Percentiles rank a stretch among this genome's conserved stretches.
phyloP scores from a whole-genome alignment of 1,140 invertebrate species.

The Copidosoma floridanum region DNA sequence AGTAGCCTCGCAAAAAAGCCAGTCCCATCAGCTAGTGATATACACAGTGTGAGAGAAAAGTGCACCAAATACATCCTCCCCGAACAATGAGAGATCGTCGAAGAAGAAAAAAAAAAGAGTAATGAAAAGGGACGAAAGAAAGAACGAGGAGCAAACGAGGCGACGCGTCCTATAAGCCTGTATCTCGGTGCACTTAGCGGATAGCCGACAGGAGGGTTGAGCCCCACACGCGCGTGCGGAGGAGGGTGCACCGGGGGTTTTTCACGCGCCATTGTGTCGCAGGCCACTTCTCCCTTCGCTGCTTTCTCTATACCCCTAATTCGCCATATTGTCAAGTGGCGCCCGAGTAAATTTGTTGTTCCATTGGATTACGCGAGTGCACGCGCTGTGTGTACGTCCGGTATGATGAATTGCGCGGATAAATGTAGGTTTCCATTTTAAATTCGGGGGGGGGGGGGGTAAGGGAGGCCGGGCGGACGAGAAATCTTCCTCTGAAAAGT shows the following conservation, averaged over 20 bases:
- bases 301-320: conserved; percentile 24
- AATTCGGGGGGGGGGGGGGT: background rate
- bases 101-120: conserved; percentile 4
- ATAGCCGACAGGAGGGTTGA: too few relatives aligned
- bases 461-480: too few relatives aligned
- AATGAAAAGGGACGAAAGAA: too few relatives aligned
- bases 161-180: too few relatives aligned
- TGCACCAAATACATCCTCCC: too few relatives aligned
- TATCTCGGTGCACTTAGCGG: too few relatives aligned
- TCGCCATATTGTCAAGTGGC: conserved; percentile 42
- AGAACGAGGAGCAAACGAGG: too few relatives aligned
- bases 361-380: conserved; percentile 37
- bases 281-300: background rate
- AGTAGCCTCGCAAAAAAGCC: background rate
- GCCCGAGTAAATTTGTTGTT: conserved; percentile 38
- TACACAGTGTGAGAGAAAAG: background rate
- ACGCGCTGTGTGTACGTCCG: background rate
- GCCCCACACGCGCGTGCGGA: conserved; percentile 7
- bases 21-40: too few relatives aligned
- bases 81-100: background rate
- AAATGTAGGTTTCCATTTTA: background rate
- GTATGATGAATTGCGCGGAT: background rate
- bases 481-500: background rate
- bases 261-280: conserved; percentile 23
- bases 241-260: conserved; percentile 13